These are phyloP conservation scores for Anabacerthia variegaticeps DNA, from an alignment of 2,797 vertebrate genomes.

Conservation along the genomic window DNA sequence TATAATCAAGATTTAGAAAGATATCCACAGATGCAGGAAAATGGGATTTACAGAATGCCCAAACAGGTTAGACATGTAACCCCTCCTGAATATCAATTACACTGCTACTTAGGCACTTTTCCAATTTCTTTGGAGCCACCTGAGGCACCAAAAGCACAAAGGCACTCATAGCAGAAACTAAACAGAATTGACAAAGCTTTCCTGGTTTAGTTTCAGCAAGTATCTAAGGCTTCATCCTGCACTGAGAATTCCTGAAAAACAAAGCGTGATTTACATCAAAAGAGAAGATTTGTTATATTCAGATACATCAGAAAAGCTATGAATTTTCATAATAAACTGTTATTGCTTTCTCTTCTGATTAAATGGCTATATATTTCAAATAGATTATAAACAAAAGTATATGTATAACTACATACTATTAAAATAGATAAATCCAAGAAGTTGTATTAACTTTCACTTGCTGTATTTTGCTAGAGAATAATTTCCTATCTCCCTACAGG, in stretches of 20 bases:
- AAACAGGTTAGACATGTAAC: neutral
- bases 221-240: neutral
- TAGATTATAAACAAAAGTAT: neutral
- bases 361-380: neutral
- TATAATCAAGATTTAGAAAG: neutral
- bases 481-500: neutral
- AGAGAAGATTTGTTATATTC: neutral
- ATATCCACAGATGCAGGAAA: neutral
- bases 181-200: neutral
- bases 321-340: neutral
- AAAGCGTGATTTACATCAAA: neutral
- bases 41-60: neutral
- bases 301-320: neutral
- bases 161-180: neutral
- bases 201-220: neutral
- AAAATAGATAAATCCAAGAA: neutral
- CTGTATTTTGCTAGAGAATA: neutral
- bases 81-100: constrained; percentile 8
- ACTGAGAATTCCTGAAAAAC: neutral
- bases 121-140: constrained; percentile 4
- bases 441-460: neutral
- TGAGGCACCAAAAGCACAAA: constrained; percentile 1
- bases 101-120: neutral
- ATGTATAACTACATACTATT: neutral
- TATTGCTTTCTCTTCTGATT: neutral